phyloP scores from a whole-genome alignment of 2,797 vertebrate species.

The Melanotaenia trifasciata region DNA sequence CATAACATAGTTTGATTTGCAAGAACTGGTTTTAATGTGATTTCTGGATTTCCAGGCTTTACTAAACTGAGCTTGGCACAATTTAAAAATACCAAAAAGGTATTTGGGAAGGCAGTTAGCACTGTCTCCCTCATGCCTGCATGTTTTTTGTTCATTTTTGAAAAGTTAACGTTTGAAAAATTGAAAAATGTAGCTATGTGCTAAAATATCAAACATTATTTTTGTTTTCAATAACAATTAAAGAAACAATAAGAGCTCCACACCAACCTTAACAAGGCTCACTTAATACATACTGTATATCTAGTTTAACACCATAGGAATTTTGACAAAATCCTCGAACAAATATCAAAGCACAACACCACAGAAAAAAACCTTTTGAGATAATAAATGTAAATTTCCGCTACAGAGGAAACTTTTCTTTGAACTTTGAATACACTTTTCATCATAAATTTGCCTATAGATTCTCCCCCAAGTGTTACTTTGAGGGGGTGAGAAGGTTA shows the following conservation, averaged over 20 bases:
- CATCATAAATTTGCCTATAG: constrained; percentile 45
- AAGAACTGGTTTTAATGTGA: neutral
- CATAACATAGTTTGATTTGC: neutral
- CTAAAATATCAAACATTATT: neutral
- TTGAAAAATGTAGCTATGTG: neutral
- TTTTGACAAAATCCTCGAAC: constrained; percentile 61
- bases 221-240: neutral
- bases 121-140: neutral
- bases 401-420: constrained; percentile 53
- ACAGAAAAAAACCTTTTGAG: constrained; percentile 52
- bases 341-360: constrained; percentile 63
- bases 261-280: neutral
- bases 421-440: constrained; percentile 64
- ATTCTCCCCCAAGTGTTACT: constrained; percentile 47
- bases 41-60: neutral
- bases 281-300: too few relatives aligned
- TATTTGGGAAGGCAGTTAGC: neutral
- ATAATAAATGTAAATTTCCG: constrained; percentile 62
- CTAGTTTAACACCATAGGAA: constrained; percentile 49
- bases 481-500: constrained; percentile 47
- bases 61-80: neutral
- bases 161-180: neutral
- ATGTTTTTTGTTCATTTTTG: neutral
- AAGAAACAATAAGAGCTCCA: neutral
- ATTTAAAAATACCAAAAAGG: neutral